A percentile compares a stretch with the other conserved stretches of the same genome.
Evolutionary conservation across 35 echinoderm and acorn worm species (phyloP).

Genomic region (Acanthaster planci): DNA sequence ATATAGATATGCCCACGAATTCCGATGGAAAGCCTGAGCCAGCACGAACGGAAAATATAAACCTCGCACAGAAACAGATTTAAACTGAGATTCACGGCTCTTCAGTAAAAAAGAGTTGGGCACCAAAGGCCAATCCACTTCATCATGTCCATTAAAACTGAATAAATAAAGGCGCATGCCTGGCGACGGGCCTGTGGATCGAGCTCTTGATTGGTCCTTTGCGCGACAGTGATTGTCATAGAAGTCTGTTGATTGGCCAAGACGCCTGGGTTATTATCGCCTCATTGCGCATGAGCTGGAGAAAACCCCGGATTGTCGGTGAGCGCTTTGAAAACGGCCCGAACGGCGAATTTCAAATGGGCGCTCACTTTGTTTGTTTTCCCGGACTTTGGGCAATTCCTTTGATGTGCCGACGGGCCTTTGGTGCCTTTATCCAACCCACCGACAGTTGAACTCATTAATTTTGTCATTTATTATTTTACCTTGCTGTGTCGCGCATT

Average conservation of each 20-base stretch:
- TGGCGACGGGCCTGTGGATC: not conserved
- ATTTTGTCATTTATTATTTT: slow-evolving; percentile 61
- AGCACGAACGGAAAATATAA: not conserved
- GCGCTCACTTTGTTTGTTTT: slow-evolving; percentile 54
- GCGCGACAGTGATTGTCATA: slow-evolving; percentile 11
- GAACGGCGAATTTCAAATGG: slow-evolving; percentile 31
- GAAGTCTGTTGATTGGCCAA: not conserved
- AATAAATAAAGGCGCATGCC: slow-evolving; percentile 31
- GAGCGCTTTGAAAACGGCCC: slow-evolving; percentile 3
- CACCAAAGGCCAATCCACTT: slow-evolving; percentile 21
- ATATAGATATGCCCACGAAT: not conserved
- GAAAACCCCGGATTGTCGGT: slow-evolving; percentile 32
- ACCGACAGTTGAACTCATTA: slow-evolving; percentile 56
- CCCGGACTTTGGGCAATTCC: slow-evolving; percentile 43
- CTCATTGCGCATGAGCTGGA: slow-evolving; percentile 20
- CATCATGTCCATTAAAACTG: slow-evolving; percentile 23
- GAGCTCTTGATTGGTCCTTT: not conserved
- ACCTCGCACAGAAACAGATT: not conserved
- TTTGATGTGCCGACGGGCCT: slow-evolving; percentile 53
- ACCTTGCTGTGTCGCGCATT: slow-evolving; percentile 39
- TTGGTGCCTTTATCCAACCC: slow-evolving; percentile 38
- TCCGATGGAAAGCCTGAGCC: not conserved
- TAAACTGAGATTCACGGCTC: slow-evolving; percentile 8
- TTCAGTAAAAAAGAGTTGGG: not conserved
- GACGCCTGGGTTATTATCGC: slow-evolving; percentile 16